phyloP scores from a whole-genome alignment of 2,113 vertebrate species.

The Porphyrio hochstetteri region DNA sequence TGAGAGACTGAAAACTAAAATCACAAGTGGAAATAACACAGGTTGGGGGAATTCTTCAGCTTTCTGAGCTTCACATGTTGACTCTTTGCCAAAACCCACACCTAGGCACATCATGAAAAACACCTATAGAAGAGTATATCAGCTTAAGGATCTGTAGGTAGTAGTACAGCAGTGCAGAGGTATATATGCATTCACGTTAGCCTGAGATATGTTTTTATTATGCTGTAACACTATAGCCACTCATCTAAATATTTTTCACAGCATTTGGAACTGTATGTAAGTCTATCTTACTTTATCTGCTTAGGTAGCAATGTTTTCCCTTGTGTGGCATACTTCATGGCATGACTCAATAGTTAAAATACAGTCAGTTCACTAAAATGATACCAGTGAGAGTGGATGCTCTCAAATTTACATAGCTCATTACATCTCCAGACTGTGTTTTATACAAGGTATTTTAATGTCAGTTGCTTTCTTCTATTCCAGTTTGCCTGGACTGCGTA shows the following conservation, averaged over 20 bases:
- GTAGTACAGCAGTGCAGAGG: neutral
- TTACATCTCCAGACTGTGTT: neutral
- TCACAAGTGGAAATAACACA: slow-evolving; percentile 33
- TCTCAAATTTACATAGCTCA: neutral
- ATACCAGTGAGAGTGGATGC: neutral
- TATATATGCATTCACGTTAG: neutral
- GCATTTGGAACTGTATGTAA: neutral
- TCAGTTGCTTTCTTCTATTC: neutral
- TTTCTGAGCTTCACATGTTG: neutral
- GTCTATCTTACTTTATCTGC: neutral
- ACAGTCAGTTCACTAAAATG: neutral
- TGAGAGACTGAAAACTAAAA: slow-evolving; percentile 17
- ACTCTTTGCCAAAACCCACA: neutral
- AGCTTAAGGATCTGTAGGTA: neutral
- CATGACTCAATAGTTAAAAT: neutral
- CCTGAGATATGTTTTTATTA: neutral
- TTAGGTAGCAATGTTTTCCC: neutral
- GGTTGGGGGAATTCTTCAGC: neutral
- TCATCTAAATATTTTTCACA: slow-evolving; percentile 4
- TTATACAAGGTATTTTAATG: neutral
- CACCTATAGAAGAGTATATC: neutral
- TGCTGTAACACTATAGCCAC: neutral
- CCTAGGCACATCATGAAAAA: neutral
- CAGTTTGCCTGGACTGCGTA: neutral
- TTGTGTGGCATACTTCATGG: neutral